A percentile compares a stretch with the other conserved stretches of the same genome.
These are phyloP conservation scores for Mizuhopecten yessoensis DNA, from an alignment of 1,140 invertebrate species.

Conservation along the genomic window DNA sequence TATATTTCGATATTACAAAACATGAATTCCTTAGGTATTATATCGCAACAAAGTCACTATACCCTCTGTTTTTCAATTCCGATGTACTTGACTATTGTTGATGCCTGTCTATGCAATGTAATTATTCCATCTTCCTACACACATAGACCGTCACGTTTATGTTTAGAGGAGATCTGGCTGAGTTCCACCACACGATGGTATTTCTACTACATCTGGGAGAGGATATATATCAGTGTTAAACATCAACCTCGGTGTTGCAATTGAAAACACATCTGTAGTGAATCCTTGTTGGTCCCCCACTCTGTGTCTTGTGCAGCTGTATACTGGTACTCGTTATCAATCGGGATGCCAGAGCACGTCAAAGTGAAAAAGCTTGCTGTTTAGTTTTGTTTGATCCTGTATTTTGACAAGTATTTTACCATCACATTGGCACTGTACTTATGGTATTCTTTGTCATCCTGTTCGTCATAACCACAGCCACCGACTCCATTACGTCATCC, in stretches of 20 bases:
- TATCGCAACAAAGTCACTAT: too few relatives aligned
- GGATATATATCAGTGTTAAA: neutral
- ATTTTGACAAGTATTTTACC: neutral
- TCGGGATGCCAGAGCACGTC: neutral
- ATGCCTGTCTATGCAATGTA: neutral
- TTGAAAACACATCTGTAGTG: conserved; percentile 6
- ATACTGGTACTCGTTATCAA: neutral
- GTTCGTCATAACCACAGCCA: neutral
- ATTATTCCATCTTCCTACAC: neutral
- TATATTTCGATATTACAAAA: too few relatives aligned
- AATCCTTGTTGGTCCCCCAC: neutral
- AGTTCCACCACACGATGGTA: neutral
- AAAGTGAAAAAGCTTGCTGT: neutral
- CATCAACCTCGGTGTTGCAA: neutral
- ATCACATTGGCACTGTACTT: neutral
- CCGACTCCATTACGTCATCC: neutral
- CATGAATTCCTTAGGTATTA: too few relatives aligned
- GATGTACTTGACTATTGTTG: neutral
- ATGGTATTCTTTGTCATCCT: neutral
- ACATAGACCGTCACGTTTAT: neutral
- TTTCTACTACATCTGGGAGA: conserved; percentile 22
- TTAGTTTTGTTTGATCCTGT: neutral
- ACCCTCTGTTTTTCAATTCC: neutral
- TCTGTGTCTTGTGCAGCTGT: neutral
- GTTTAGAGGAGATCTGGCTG: conserved; percentile 4